These are phyloP conservation scores for Linurgus olivaceus DNA, from an alignment of 2,797 vertebrate species.

Conservation along the genomic window DNA sequence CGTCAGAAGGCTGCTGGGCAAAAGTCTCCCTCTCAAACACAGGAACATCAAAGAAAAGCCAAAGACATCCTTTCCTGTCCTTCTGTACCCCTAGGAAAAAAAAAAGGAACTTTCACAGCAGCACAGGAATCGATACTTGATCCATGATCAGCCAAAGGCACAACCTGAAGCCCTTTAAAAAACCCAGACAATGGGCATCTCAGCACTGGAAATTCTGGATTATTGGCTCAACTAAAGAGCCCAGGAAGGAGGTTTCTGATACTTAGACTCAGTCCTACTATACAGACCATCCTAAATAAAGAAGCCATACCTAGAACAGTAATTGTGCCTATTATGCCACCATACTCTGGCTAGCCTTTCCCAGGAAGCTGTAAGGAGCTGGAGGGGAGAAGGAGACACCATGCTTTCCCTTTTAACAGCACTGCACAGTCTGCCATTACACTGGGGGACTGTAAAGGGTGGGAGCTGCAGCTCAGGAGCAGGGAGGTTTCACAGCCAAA, in stretches of 20 bases:
- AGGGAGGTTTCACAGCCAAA: background rate
- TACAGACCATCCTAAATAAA: background rate
- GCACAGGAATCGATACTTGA: background rate
- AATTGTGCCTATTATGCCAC: accelerated
- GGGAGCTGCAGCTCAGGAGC: background rate
- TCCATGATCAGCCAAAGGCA: background rate
- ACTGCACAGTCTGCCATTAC: background rate
- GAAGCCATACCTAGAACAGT: background rate
- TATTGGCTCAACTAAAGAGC: background rate
- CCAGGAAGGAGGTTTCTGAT: background rate
- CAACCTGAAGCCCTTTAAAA: background rate
- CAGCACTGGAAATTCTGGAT: background rate
- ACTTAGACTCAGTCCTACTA: background rate
- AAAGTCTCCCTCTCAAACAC: background rate
- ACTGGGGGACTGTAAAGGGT: background rate
- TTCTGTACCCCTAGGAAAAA: background rate
- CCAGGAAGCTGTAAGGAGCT: background rate
- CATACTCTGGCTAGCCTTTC: background rate
- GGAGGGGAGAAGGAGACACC: background rate
- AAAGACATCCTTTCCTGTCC: background rate
- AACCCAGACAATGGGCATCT: background rate
- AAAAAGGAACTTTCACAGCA: background rate
- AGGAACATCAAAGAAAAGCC: background rate
- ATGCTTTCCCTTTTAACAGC: background rate
- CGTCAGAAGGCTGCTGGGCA: background rate